phyloP scores from a whole-genome alignment of 2,113 vertebrate species.

The Pyxicephalus adspersus region DNA sequence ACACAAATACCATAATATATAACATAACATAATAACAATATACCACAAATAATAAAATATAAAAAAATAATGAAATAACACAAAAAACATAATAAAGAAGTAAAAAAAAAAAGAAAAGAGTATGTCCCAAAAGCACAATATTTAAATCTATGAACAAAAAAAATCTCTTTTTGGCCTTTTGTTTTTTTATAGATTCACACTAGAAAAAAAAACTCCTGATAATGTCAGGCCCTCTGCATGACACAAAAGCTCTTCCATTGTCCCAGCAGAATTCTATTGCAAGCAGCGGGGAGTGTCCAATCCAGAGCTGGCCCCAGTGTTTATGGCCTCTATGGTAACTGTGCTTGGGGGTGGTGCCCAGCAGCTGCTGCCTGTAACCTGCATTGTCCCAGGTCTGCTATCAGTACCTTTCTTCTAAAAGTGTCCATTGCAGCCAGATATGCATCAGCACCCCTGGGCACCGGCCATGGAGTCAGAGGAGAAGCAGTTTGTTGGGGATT shows the following conservation, averaged over 20 bases:
- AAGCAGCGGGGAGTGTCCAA: conserved; percentile 25
- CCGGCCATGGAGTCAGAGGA: background rate
- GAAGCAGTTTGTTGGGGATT: too few species aligned
- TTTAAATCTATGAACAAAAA: too few species aligned
- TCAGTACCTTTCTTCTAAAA: background rate
- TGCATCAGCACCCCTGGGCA: background rate
- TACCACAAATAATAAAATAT: too few species aligned
- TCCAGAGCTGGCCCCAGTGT: conserved; percentile 55
- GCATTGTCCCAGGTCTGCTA: background rate
- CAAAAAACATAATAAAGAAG: too few species aligned
- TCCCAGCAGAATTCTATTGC: background rate
- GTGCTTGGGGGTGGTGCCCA: conserved; percentile 33
- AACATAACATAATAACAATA: too few species aligned
- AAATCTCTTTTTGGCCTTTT: too few species aligned
- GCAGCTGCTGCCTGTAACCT: conserved; percentile 27
- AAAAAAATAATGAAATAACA: too few species aligned
- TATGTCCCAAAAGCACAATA: too few species aligned
- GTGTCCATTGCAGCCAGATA: background rate
- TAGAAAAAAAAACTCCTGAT: background rate
- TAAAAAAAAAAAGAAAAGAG: too few species aligned
- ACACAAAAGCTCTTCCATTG: conserved; percentile 11
- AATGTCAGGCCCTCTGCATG: background rate
- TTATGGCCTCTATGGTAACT: conserved; percentile 67
- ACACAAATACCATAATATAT: too few species aligned
- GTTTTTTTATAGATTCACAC: background rate